Conservation (phyloP, 2,888 invertebrate genomes). For the Rhodophaea formosa region DNA sequence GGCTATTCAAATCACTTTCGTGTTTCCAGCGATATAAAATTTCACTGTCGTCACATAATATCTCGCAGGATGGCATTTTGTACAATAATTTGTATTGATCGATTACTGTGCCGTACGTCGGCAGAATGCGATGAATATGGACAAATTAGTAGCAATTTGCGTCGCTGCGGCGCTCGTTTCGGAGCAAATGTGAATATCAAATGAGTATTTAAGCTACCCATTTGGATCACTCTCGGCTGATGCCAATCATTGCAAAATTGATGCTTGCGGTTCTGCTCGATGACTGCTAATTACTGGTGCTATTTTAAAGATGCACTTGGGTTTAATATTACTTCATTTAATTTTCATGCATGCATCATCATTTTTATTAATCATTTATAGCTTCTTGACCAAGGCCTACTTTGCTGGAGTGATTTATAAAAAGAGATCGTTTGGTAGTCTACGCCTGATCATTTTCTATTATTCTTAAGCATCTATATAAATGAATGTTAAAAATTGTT, state of each 20-base stretch:
- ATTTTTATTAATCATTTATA: neutral
- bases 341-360: slow-evolving; percentile 20
- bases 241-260: slow-evolving; percentile 71
- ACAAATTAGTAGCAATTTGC: slow-evolving; percentile 73
- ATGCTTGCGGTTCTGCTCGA: slow-evolving; percentile 60
- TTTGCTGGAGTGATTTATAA: no score
- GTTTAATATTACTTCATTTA: no score
- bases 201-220: slow-evolving; percentile 73
- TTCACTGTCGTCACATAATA: slow-evolving; percentile 2
- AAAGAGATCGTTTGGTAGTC: no score
- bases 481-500: no score
- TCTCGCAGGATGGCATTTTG: slow-evolving; percentile 5
- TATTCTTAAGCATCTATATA: neutral
- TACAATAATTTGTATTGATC: slow-evolving; percentile 24
- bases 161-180: slow-evolving; percentile 51
- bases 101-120: slow-evolving; percentile 27
- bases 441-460: neutral
- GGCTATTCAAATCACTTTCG: neutral
- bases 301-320: slow-evolving; percentile 19
- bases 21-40: neutral
- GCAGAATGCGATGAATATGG: slow-evolving; percentile 56
- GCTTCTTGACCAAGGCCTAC: no score
- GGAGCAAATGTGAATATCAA: slow-evolving; percentile 73
- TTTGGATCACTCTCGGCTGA: slow-evolving; percentile 69
- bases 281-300: slow-evolving; percentile 50